Evolutionary conservation across 2,797 vertebrate genomes (phyloP).

Genomic region (Phalloptychus januarius): DNA sequence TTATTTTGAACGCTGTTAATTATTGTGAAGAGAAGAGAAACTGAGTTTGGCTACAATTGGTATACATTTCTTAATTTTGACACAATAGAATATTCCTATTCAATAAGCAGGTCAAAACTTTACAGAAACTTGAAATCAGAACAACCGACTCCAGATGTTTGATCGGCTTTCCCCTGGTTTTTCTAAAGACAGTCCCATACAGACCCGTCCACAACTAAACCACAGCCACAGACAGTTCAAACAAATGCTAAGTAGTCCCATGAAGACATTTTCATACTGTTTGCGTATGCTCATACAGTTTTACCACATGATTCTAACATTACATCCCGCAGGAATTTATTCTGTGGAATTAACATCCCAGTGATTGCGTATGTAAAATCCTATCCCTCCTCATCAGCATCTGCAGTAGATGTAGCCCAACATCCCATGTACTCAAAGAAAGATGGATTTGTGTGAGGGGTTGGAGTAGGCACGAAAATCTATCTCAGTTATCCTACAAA

Average conservation of each 20-base stretch:
- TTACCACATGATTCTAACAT: conserved; percentile 42
- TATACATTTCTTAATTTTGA: background rate
- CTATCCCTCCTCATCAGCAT: conserved; percentile 69
- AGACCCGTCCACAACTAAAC: conserved; percentile 28
- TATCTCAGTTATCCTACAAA: conserved; percentile 74
- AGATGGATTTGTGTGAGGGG: conserved; percentile 65
- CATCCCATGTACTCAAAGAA: conserved; percentile 64
- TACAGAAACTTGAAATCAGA: background rate
- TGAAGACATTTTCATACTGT: conserved; percentile 10
- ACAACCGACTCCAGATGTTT: background rate
- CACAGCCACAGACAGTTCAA: conserved; percentile 49
- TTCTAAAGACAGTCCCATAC: conserved; percentile 38
- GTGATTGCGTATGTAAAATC: conserved; percentile 73
- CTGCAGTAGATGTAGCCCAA: conserved; percentile 43
- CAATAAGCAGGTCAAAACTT: background rate
- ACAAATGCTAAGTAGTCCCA: conserved; percentile 38
- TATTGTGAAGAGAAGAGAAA: background rate
- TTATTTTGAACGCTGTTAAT: background rate
- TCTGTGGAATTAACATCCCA: conserved; percentile 72
- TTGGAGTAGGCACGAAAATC: conserved; percentile 69
- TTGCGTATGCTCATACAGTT: background rate
- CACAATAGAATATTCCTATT: too few relatives aligned
- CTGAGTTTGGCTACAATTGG: background rate
- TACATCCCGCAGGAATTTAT: conserved; percentile 57
- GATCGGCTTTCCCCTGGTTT: conserved; percentile 3